Conservation (phyloP, 2,113 vertebrate genomes). For the Mystacornis crossleyi region DNA sequence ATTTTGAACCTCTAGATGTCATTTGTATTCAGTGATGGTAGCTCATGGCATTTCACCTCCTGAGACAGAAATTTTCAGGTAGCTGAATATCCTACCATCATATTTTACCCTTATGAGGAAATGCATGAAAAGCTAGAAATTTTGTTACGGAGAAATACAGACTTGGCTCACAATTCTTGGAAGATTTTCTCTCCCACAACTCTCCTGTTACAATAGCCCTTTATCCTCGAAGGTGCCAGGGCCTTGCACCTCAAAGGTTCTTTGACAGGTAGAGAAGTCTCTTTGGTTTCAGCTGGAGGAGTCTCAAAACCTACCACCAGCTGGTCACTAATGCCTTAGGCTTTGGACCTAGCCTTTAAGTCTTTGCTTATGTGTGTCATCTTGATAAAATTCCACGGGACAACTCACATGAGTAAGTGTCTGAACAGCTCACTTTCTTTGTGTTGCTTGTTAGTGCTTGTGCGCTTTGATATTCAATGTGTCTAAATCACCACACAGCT, state of each 20-base stretch:
- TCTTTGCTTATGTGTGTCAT: neutral
- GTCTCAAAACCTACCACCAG: neutral
- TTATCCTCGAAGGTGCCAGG: neutral
- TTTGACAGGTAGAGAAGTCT: neutral
- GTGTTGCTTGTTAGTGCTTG: slow-evolving; percentile 61
- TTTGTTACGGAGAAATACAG: neutral
- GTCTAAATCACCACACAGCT: slow-evolving; percentile 62
- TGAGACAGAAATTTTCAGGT: neutral
- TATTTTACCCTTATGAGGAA: neutral
- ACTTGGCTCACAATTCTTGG: neutral
- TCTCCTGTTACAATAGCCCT: neutral
- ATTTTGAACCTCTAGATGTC: neutral
- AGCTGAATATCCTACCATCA: neutral
- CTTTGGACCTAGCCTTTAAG: neutral
- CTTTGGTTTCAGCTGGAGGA: neutral
- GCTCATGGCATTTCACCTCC: neutral
- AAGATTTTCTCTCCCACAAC: neutral
- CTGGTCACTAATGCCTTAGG: neutral
- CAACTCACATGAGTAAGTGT: neutral
- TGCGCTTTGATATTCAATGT: slow-evolving; percentile 54
- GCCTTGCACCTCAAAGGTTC: fast-evolving
- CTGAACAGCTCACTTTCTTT: slow-evolving; percentile 23
- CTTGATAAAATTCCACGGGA: slow-evolving; percentile 21
- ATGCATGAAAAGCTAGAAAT: neutral
- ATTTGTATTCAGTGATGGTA: neutral